Evolutionary conservation across 2,113 vertebrate genomes (phyloP).

Genomic region (Syrrhaptes paradoxus): DNA sequence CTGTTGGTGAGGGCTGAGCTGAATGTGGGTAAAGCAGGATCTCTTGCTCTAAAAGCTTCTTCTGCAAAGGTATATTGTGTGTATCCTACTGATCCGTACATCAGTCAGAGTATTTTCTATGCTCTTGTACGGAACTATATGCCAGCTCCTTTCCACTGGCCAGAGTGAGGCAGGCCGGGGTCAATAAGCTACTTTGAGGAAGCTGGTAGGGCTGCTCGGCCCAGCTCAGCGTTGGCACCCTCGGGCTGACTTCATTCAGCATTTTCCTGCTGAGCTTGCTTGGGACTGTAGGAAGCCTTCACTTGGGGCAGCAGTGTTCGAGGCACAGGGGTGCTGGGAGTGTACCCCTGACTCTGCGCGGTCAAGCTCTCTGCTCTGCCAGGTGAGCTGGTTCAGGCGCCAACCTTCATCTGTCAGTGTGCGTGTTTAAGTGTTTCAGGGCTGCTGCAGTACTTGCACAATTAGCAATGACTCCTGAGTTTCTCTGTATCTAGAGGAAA

Average conservation of each 20-base stretch:
- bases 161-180: rapidly evolving
- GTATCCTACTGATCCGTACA: rapidly evolving
- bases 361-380: not conserved
- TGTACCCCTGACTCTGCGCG: rapidly evolving
- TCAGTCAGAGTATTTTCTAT: rapidly evolving
- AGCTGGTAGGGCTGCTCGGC: not conserved
- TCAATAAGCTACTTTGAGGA: not conserved
- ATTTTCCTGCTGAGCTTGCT: not conserved
- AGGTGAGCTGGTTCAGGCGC: not conserved
- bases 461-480: not conserved
- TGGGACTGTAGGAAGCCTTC: rapidly evolving
- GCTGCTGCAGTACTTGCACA: not conserved
- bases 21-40: not conserved
- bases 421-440: rapidly evolving
- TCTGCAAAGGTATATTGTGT: rapidly evolving
- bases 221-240: not conserved
- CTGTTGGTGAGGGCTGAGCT: not conserved
- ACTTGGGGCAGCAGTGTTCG: rapidly evolving
- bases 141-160: rapidly evolving
- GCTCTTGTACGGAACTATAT: rapidly evolving
- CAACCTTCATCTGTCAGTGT: rapidly evolving
- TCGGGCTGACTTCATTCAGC: not conserved
- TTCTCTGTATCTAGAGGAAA: not conserved
- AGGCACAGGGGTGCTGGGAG: not conserved
- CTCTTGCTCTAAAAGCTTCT: not conserved